Percentiles rank a stretch among this genome's conserved stretches.
Evolutionary conservation across 2,888 invertebrate genomes (phyloP).

Genomic region (Trypoxylon attenuatum): DNA sequence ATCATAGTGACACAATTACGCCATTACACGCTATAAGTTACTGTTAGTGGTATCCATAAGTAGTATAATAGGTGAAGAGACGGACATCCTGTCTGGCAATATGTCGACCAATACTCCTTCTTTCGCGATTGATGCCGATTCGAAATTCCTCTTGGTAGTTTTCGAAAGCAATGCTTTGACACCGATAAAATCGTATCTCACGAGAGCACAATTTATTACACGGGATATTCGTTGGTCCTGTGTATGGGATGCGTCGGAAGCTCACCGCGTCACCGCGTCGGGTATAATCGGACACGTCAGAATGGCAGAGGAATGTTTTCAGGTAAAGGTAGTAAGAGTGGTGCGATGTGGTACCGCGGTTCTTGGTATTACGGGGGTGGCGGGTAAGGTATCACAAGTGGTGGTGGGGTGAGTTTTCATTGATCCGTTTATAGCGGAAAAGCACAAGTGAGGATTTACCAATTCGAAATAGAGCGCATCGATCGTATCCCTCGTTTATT

Average conservation of each 20-base stretch:
- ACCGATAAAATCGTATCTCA: too few relatives aligned
- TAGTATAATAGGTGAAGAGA: not conserved
- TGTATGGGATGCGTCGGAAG: too few relatives aligned
- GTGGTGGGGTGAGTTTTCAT: constrained; percentile 69
- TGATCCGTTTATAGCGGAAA: constrained; percentile 70
- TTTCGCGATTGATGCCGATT: too few relatives aligned
- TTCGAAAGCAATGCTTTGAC: too few relatives aligned
- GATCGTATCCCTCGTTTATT: constrained; percentile 11
- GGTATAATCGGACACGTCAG: constrained; percentile 31
- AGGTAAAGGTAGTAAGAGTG: constrained; percentile 61
- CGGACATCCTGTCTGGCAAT: not conserved
- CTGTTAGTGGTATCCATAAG: too few relatives aligned
- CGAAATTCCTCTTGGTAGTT: too few relatives aligned
- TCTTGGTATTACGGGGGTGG: constrained; percentile 43
- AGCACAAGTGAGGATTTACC: constrained; percentile 50
- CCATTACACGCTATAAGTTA: too few relatives aligned
- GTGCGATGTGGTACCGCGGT: constrained; percentile 65
- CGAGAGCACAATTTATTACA: too few relatives aligned
- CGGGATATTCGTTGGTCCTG: too few relatives aligned
- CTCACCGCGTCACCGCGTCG: constrained; percentile 24
- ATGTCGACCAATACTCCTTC: not conserved
- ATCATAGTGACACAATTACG: too few relatives aligned
- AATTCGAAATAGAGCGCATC: constrained; percentile 44
- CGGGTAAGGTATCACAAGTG: constrained; percentile 44
- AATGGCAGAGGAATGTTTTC: constrained; percentile 56